Conservation (phyloP, 2,113 vertebrate species). For the Pycnonotus jocosus region DNA sequence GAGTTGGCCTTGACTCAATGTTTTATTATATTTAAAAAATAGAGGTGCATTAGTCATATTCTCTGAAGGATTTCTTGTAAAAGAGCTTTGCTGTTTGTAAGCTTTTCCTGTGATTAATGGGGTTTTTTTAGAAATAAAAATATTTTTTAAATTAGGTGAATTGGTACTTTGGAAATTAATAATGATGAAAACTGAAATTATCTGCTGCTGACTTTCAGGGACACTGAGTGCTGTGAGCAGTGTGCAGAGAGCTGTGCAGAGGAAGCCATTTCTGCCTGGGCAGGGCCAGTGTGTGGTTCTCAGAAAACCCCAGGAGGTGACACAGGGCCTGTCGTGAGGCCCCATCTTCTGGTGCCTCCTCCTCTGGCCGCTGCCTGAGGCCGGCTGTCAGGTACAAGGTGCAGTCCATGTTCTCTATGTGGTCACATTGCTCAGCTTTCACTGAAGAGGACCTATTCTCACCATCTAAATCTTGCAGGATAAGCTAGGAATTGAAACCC, state of each 20-base stretch:
- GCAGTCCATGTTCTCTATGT: neutral
- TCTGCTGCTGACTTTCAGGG: neutral
- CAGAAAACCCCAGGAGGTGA: neutral
- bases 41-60: constrained; percentile 67
- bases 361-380: neutral
- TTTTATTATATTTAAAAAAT: constrained; percentile 56
- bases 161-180: constrained; percentile 1
- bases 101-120: neutral
- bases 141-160: neutral
- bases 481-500: neutral
- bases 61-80: constrained; percentile 70
- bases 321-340: neutral
- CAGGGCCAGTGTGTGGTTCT: neutral
- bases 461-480: neutral
- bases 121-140: neutral
- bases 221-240: neutral
- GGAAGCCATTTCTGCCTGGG: neutral
- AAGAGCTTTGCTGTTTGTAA: constrained; percentile 33
- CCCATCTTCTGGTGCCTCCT: constrained; percentile 3
- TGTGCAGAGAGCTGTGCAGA: neutral
- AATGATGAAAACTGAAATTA: neutral
- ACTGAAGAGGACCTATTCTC: neutral
- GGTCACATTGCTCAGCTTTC: neutral
- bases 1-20: constrained; percentile 63
- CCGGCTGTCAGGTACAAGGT: neutral